A percentile compares a stretch with the other conserved stretches of the same genome.
Evolutionary conservation across 2,888 invertebrate species (phyloP).

Genomic region (Phragmatobia fuliginosa): DNA sequence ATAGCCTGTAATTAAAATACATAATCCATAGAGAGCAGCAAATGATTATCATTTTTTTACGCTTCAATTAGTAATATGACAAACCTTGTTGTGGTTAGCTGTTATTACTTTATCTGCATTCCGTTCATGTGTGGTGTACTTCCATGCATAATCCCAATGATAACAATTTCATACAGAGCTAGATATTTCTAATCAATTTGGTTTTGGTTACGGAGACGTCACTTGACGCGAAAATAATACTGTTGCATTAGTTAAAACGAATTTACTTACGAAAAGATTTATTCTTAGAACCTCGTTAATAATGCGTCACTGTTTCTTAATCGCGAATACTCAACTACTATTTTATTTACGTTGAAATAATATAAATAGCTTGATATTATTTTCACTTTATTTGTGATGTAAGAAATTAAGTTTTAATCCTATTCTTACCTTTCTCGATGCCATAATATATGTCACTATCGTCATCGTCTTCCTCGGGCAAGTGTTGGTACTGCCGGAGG

Average conservation of each 20-base stretch:
- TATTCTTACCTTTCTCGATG: constrained; percentile 86
- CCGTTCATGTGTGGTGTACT: too few species aligned
- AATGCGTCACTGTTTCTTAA: neutral
- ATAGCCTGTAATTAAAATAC: constrained; percentile 65
- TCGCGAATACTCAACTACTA: neutral
- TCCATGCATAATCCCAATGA: too few species aligned
- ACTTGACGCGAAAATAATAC: neutral
- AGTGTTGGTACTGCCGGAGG: constrained; percentile 88
- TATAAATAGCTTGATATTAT: neutral
- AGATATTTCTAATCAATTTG: too few species aligned
- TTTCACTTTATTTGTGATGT: too few species aligned
- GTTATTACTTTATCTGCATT: too few species aligned
- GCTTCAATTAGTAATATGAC: neutral
- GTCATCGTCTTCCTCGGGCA: constrained; percentile 87
- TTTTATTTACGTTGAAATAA: neutral
- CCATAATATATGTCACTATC: constrained; percentile 86
- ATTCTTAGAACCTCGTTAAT: too few species aligned
- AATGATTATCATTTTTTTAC: neutral
- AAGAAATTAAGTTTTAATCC: neutral
- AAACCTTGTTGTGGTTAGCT: neutral
- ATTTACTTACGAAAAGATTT: neutral
- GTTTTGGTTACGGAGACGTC: neutral
- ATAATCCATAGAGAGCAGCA: neutral
- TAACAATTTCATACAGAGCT: too few species aligned
- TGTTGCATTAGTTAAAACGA: neutral